Evolutionary conservation across 2,888 invertebrate genomes (phyloP), one percentile per base, ranked within the genome.

Genomic region (Orthosia incerta): DNA sequence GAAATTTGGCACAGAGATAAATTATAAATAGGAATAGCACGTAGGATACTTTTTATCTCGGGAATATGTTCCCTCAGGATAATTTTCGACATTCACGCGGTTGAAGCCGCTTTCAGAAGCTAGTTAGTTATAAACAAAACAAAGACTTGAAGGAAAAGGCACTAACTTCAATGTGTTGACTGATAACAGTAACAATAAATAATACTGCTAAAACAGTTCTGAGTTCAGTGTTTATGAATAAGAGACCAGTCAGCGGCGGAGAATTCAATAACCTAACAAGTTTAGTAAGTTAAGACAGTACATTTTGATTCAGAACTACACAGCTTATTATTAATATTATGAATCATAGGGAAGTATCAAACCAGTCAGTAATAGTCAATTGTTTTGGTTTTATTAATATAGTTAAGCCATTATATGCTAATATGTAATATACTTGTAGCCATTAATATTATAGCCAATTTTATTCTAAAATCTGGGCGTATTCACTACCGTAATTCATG

Each of bases 221-320:
- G 16, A 59, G 23, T 48, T 59, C n/a, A 9, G 39, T 64, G 46
- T 74, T 74, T 64, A 74, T 74, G 3, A 60, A 55, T 76, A 5
- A 15, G 23, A n/a, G 3, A 1, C 16, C 31, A 48, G 51, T 76
- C 75, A 75, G 68, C 39, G 76, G 13, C 62, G 57, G 57, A 39
- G 69, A 69, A 69, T 76, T 76, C 62, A 62, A 67, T 50, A 66
- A 50, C 20, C 26, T 39, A 23, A 51, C 50, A 31, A 74, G 48
- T 67, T 75, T 55, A 67, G 45, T 61, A 55, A 50, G 53, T 51
- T 53, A 12, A 39, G 16, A 16, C 39, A n/a, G 26, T 63, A 23
- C 63, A 63, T 39, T 57, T 68, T 50, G 68, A 50, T n/a, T 39
- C 5, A n/a, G 18, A 26, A 74, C 61, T 74, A 18, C 20, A 23